A percentile compares a stretch with the other conserved stretches of the same genome.
Evolutionary conservation across 2,888 invertebrate species (phyloP).

Genomic region (Microdon myrmicae): DNA sequence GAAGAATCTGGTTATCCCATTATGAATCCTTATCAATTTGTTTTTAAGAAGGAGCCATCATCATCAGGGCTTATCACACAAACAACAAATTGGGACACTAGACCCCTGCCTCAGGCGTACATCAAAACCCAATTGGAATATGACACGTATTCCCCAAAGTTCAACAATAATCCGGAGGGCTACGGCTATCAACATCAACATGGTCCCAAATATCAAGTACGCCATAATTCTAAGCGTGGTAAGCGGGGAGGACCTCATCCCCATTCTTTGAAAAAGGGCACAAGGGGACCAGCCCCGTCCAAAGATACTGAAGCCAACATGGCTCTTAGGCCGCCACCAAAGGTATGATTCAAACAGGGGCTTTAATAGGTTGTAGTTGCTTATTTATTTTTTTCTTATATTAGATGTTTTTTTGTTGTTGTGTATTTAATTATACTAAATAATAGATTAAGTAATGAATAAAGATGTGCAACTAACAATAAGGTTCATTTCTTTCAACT

Average conservation of each 20-base stretch:
- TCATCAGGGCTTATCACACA: conserved; percentile 49
- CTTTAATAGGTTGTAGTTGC: conserved; percentile 11
- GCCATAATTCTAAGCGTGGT: conserved; percentile 59
- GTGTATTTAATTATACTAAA: neutral
- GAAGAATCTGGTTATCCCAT: conserved; percentile 61
- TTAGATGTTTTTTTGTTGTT: conserved; percentile 9
- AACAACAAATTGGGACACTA: conserved; percentile 53
- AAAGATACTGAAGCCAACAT: conserved; percentile 63
- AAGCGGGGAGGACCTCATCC: conserved; percentile 60
- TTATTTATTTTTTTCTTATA: conserved; percentile 47
- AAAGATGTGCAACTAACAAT: too few relatives aligned
- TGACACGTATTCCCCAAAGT: conserved; percentile 65
- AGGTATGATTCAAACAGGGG: conserved; percentile 41
- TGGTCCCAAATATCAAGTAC: conserved; percentile 52
- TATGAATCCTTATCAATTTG: conserved; percentile 62
- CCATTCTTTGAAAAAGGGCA: conserved; percentile 48
- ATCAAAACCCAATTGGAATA: conserved; percentile 54
- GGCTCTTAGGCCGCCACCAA: conserved; percentile 64
- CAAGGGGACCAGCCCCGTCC: conserved; percentile 33
- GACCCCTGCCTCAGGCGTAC: conserved; percentile 28
- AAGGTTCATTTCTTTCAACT: too few relatives aligned
- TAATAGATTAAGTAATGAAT: too few relatives aligned
- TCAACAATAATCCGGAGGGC: conserved; percentile 65
- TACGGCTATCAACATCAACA: conserved; percentile 64
- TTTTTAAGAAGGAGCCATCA: conserved; percentile 61